Conservation (phyloP, 1,140 invertebrate genomes). For the Scaptomyza pallida region DNA sequence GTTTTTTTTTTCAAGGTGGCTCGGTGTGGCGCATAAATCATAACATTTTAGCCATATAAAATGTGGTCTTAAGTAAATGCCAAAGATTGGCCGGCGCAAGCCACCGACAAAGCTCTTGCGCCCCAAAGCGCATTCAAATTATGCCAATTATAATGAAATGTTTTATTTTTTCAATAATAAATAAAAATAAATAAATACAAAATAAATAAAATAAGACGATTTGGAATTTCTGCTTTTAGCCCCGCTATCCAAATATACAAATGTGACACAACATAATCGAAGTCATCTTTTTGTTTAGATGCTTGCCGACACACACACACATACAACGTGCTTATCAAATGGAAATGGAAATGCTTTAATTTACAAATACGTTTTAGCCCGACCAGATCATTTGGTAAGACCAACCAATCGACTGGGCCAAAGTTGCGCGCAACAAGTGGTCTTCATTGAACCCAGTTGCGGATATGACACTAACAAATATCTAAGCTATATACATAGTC, state of each 20-base stretch:
- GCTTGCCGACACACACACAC: slow-evolving; percentile 18
- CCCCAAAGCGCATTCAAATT: slow-evolving; percentile 78
- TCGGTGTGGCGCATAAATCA: slow-evolving; percentile 64
- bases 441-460: slow-evolving; percentile 6
- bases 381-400: slow-evolving; percentile 15
- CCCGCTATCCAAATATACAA: slow-evolving; percentile 63
- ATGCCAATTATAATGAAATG: slow-evolving; percentile 79
- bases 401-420: neutral
- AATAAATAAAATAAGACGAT: slow-evolving; percentile 26
- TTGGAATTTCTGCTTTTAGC: slow-evolving; percentile 74
- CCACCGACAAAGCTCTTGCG: slow-evolving; percentile 58
- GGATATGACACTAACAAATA: neutral
- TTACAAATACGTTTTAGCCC: slow-evolving; percentile 26
- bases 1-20: slow-evolving; percentile 60
- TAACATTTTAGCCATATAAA: slow-evolving; percentile 52
- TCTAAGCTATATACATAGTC: neutral
- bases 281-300: slow-evolving; percentile 39
- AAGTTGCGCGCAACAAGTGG: slow-evolving; percentile 8
- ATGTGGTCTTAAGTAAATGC: slow-evolving; percentile 44
- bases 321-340: slow-evolving; percentile 41
- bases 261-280: slow-evolving; percentile 60
- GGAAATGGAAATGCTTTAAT: slow-evolving; percentile 59
- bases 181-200: slow-evolving; percentile 38
- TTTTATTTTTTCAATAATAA: slow-evolving; percentile 40
- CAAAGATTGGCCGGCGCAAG: slow-evolving; percentile 16